These are phyloP conservation scores for Proales similis DNA, from an alignment of 1,140 invertebrate species.

Conservation along the genomic window DNA sequence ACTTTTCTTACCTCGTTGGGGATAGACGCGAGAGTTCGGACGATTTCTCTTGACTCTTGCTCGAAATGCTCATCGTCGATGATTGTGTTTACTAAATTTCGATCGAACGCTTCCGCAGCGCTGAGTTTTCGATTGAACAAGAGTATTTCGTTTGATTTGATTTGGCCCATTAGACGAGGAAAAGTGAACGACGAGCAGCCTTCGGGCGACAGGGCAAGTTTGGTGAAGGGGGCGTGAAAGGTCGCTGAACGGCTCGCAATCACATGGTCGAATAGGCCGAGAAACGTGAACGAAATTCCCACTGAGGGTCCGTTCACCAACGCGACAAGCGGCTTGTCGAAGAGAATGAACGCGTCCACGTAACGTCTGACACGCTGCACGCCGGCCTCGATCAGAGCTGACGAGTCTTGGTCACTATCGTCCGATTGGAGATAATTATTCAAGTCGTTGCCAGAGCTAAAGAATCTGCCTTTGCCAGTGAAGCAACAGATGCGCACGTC, in stretches of 20 bases:
- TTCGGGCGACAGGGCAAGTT: constrained; percentile 71
- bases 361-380: constrained; percentile 58
- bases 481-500: constrained; percentile 45
- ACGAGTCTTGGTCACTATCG: not conserved
- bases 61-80: not conserved
- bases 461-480: constrained; percentile 69
- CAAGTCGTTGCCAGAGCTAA: constrained; percentile 81
- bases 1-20: no score
- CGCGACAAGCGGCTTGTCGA: constrained; percentile 77
- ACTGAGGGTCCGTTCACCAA: constrained; percentile 85
- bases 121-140: constrained; percentile 31
- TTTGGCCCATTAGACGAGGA: constrained; percentile 52
- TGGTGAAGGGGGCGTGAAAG: constrained; percentile 76
- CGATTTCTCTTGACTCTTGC: not conserved
- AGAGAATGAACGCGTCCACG: constrained; percentile 71
- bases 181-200: constrained; percentile 74
- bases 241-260: constrained; percentile 85
- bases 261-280: constrained; percentile 77
- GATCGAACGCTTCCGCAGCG: constrained; percentile 28
- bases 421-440: constrained; percentile 51
- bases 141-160: constrained; percentile 16
- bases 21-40: no score
- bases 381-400: not conserved
- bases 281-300: constrained; percentile 73
- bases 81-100: constrained; percentile 25